Percentiles rank a stretch among this genome's conserved stretches.
These are phyloP conservation scores for Zaprionus ghesquierei DNA, from an alignment of 1,140 invertebrate species.

Conservation along the genomic window DNA sequence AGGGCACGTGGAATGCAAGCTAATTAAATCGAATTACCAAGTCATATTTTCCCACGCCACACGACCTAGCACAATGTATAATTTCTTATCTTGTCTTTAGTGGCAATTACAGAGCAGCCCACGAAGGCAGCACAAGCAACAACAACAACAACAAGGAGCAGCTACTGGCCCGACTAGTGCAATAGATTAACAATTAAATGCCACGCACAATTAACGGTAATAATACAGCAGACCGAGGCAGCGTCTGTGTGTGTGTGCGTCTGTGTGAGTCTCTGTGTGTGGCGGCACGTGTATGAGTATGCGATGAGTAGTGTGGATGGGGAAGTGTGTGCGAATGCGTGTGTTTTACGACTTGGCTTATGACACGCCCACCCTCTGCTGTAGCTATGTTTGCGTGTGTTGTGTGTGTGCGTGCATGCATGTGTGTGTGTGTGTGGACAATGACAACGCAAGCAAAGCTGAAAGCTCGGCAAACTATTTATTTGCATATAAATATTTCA, in stretches of 20 bases:
- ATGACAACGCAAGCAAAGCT: slow-evolving; percentile 59
- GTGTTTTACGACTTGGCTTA: slow-evolving; percentile 53
- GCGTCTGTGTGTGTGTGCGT: background rate
- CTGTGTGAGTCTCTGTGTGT: background rate
- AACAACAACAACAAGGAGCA: background rate
- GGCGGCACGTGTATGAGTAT: background rate
- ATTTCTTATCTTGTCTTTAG: slow-evolving; percentile 27
- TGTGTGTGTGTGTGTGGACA: slow-evolving; percentile 22
- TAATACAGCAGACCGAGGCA: slow-evolving; percentile 45
- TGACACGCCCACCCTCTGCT: slow-evolving; percentile 39
- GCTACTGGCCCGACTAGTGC: slow-evolving; percentile 1
- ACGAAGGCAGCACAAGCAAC: background rate
- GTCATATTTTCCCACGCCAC: slow-evolving; percentile 24
- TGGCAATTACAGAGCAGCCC: slow-evolving; percentile 26
- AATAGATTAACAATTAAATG: slow-evolving; percentile 78
- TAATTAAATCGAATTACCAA: slow-evolving; percentile 56
- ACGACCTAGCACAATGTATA: slow-evolving; percentile 33
- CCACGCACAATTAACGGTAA: slow-evolving; percentile 75
- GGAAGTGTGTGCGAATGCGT: slow-evolving; percentile 17
- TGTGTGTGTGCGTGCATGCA: background rate
- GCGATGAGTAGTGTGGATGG: background rate
- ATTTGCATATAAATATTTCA: slow-evolving; percentile 80
- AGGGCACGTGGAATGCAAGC: slow-evolving; percentile 33
- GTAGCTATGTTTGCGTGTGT: background rate
- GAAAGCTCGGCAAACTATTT: slow-evolving; percentile 75